Percentiles rank a stretch among this genome's conserved stretches.
phyloP scores from a whole-genome alignment of 1,140 invertebrate species.

The Pseudobourletiella spinata region DNA sequence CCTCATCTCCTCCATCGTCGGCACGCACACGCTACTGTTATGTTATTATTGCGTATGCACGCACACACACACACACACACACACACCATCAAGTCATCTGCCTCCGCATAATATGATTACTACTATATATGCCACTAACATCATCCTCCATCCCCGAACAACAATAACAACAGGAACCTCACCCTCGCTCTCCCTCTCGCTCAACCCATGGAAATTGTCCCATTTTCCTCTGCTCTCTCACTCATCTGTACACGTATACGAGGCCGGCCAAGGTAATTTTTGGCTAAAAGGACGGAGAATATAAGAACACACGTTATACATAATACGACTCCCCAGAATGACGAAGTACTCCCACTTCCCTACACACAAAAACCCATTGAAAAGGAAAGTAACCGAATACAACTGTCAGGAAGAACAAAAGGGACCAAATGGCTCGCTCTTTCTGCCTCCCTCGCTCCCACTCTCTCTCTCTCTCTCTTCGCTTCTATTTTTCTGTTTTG shows the following conservation, averaged over 20 bases:
- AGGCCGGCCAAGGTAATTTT: not conserved
- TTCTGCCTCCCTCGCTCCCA: too few relatives aligned
- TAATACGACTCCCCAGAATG: too few relatives aligned
- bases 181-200: too few relatives aligned
- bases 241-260: not conserved
- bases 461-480: too few relatives aligned
- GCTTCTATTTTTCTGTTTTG: too few relatives aligned
- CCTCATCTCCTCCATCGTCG: not conserved
- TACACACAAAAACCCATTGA: constrained; percentile 5
- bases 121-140: too few relatives aligned
- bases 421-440: not conserved
- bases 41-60: not conserved
- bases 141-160: too few relatives aligned
- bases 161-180: too few relatives aligned
- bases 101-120: too few relatives aligned
- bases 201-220: too few relatives aligned
- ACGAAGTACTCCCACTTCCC: too few relatives aligned
- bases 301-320: too few relatives aligned
- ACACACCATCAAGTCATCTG: not conserved
- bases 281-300: not conserved
- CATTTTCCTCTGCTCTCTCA: not conserved
- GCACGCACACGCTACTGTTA: not conserved
- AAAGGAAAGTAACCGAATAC: constrained; percentile 3
- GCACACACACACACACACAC: not conserved
- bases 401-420: constrained; percentile 4